A percentile compares a stretch with the other conserved stretches of the same genome.
These are phyloP conservation scores for Crax fasciolata DNA, from an alignment of 2,797 vertebrate species.

Conservation along the genomic window DNA sequence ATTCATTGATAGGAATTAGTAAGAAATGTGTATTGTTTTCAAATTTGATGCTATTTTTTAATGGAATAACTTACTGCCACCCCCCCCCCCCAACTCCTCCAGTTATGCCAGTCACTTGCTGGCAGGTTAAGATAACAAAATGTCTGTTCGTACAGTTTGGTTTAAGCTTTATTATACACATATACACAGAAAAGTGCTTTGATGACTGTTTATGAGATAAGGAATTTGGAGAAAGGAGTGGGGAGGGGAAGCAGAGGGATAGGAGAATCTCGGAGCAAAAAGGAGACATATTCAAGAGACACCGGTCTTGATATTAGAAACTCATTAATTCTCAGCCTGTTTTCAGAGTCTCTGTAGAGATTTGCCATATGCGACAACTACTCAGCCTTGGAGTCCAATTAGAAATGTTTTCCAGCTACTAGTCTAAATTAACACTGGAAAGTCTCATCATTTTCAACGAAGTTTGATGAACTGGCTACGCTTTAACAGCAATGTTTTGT, in stretches of 20 bases:
- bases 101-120: neutral
- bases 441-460: slow-evolving; percentile 5
- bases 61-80: neutral
- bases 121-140: slow-evolving; percentile 3
- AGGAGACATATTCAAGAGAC: neutral
- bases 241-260: neutral
- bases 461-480: slow-evolving; percentile 39
- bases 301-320: slow-evolving; percentile 53
- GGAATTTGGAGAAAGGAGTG: slow-evolving; percentile 2
- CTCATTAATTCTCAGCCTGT: slow-evolving; percentile 62
- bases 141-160: neutral
- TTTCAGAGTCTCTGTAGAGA: slow-evolving; percentile 47
- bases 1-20: neutral
- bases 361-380: slow-evolving; percentile 44
- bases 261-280: neutral
- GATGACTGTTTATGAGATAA: neutral
- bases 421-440: slow-evolving; percentile 24
- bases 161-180: neutral
- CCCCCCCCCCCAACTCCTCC: neutral
- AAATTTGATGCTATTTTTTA: slow-evolving; percentile 5
- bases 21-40: neutral
- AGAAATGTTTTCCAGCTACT: slow-evolving; percentile 23
- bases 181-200: neutral
- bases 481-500: neutral
- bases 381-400: slow-evolving; percentile 4